A percentile compares a stretch with the other conserved stretches of the same genome.
These are phyloP conservation scores for Grammomys dolichurus DNA, from an alignment of 2,113 vertebrate genomes.

Conservation along the genomic window DNA sequence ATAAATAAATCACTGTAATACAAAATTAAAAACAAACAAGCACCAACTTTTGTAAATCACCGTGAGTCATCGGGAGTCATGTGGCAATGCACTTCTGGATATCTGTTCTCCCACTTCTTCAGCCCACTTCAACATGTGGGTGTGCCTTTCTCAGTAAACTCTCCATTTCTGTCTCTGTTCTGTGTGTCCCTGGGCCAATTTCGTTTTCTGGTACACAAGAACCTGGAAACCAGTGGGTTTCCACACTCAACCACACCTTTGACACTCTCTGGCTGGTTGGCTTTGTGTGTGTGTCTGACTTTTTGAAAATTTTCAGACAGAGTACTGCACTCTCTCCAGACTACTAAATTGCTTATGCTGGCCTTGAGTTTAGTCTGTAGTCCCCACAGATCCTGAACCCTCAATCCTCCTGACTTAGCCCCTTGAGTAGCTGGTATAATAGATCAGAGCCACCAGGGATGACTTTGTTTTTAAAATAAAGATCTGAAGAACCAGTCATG, in stretches of 20 bases:
- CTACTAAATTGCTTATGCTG: neutral
- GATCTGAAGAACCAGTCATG: neutral
- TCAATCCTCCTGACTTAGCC: neutral
- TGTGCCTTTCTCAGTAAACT: neutral
- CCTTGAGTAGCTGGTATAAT: neutral
- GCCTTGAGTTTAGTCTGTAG: neutral
- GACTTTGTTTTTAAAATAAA: conserved; percentile 23
- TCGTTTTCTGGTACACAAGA: neutral
- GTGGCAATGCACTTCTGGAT: neutral
- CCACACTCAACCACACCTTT: neutral
- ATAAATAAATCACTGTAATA: neutral
- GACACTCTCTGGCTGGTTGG: neutral
- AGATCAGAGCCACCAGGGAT: neutral
- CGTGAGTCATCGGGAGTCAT: neutral
- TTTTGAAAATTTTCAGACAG: neutral
- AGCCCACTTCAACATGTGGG: neutral
- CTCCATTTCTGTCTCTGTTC: neutral
- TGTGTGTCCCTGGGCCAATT: too few relatives aligned
- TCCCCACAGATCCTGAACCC: neutral
- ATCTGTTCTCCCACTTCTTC: neutral
- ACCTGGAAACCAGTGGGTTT: neutral
- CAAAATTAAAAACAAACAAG: neutral
- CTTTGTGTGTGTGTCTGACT: neutral
- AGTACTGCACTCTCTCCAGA: too few relatives aligned
- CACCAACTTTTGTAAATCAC: neutral